Conservation (phyloP, 2,113 vertebrate genomes). For the Saccopteryx bilineata region DNA sequence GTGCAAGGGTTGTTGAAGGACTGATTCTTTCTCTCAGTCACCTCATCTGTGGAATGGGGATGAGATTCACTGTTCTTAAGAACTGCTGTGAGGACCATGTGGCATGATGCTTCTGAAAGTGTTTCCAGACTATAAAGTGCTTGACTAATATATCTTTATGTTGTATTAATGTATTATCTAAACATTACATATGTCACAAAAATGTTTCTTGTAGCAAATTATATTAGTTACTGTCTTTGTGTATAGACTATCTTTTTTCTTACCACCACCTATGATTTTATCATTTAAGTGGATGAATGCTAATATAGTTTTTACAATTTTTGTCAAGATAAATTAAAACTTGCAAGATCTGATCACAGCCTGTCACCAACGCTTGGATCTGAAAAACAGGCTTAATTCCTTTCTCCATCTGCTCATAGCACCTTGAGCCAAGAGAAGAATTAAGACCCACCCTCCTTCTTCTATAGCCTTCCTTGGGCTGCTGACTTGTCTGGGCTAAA, state of each 20-base stretch:
- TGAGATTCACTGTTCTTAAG: background rate
- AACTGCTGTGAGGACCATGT: background rate
- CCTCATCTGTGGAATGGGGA: background rate
- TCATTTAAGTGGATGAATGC: background rate
- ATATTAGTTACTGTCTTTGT: background rate
- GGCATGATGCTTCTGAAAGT: background rate
- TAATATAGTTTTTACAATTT: background rate
- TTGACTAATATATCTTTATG: background rate
- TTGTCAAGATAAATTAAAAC: background rate
- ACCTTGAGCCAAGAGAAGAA: background rate
- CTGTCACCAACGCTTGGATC: background rate
- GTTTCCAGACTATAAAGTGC: background rate
- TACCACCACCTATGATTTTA: background rate
- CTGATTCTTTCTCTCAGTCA: background rate
- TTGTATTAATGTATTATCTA: background rate
- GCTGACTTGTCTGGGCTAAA: background rate
- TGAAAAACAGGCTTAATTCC: background rate
- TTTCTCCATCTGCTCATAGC: background rate
- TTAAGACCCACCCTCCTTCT: background rate
- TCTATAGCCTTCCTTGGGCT: background rate
- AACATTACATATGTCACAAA: background rate
- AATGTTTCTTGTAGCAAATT: background rate
- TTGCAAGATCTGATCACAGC: background rate
- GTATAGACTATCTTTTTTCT: background rate
- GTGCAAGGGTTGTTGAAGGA: no score